Base-by-base conservation (phyloP, 2,797 vertebrate genomes). In the Macropodus opercularis region DNA sequence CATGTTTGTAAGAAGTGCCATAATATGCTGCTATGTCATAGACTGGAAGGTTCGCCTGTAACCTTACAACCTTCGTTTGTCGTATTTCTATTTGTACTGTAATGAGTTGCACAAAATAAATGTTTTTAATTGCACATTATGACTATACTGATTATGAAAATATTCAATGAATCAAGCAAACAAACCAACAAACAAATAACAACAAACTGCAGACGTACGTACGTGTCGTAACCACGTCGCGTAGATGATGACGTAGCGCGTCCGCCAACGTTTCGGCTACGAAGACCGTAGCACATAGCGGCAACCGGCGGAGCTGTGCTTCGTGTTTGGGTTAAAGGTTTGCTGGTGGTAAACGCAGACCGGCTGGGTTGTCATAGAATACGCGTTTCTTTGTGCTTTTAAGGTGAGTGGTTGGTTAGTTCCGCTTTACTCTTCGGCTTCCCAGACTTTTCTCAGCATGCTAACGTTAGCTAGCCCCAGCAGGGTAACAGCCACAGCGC, bases 1-100 rank as follows among this genome's bases (percentile, higher is more conserved):
- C 50, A 69, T 48, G 44, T 71, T 73, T 80, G 53, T 55, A 67
- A 79, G 71, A 83, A 89, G 88, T 83, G 87, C 78, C 86, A 84
- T 89, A 85, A 85, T 83, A 84, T 88, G 89, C 88, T 91, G 89
- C 89, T 91, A 88, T 83, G 85, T 87, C 83, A 83, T 81, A 81
- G 86, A 90, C 89, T 87, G 89, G 84, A 85, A 85, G 64, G 39
- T 65, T 85, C 83, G 75, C 63, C 50, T 75, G 58, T 87, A 82
- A 82, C 81, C 80, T 82, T 86, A 72, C 72, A 78, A 64, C 74
- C 35, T 67, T 71, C 71, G 54, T 80, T 74, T 41, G 15, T 65
- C 58, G 67, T 85, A 66, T 75, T 70, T 85, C 47, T 87, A 38
- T 84, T 83, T 87, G 78, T 87, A 90, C 81, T 91, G 87, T 88